Evolutionary conservation across 1,140 invertebrate species (phyloP).

Genomic region (Ceratina calcarata): DNA sequence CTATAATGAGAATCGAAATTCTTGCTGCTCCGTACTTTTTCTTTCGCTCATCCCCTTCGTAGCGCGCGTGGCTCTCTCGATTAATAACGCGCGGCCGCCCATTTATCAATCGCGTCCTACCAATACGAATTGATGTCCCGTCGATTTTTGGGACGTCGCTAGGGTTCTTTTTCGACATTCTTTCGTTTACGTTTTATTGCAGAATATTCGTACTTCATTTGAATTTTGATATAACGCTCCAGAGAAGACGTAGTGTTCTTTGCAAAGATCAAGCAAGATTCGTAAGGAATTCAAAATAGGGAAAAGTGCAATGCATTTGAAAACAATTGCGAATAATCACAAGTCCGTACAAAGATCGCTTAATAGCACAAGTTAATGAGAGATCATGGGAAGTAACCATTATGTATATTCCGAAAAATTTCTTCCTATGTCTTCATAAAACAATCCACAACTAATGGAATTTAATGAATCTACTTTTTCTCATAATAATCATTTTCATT

Average conservation of each 20-base stretch:
- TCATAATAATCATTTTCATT: neutral
- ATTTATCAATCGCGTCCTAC: slow-evolving; percentile 59
- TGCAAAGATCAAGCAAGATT: too few relatives aligned
- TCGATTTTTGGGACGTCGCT: slow-evolving; percentile 21
- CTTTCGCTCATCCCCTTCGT: neutral
- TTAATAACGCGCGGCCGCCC: slow-evolving; percentile 49
- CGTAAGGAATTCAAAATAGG: too few relatives aligned
- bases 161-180: neutral
- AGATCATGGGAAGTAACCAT: too few relatives aligned
- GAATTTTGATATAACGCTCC: too few relatives aligned
- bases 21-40: slow-evolving; percentile 24
- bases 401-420: too few relatives aligned
- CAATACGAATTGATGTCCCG: neutral
- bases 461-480: slow-evolving; percentile 22
- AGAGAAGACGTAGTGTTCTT: too few relatives aligned
- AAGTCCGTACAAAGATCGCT: too few relatives aligned
- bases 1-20: slow-evolving; percentile 69
- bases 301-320: too few relatives aligned
- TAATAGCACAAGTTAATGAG: too few relatives aligned
- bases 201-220: neutral
- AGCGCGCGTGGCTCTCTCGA: slow-evolving; percentile 51
- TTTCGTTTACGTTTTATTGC: neutral
- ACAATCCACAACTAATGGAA: neutral
- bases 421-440: neutral
- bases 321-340: too few relatives aligned